phyloP scores from a whole-genome alignment of 2,797 vertebrate species.

The Chlorospingus semifuscus region DNA sequence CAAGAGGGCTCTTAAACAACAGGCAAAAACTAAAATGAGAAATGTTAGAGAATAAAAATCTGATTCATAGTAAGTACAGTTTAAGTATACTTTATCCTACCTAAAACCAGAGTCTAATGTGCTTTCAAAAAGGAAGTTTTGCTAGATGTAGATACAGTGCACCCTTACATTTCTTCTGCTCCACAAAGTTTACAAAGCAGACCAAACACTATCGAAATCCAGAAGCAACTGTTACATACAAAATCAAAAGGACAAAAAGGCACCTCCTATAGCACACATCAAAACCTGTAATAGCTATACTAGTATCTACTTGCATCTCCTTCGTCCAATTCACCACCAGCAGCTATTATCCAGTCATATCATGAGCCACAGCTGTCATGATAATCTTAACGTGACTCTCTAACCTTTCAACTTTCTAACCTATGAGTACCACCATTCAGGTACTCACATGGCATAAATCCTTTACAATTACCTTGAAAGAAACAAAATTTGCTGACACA shows the following conservation, averaged over 20 bases:
- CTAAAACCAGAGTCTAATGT: neutral
- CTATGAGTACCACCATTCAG: neutral
- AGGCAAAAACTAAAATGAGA: constrained; percentile 20
- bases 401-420: neutral
- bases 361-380: neutral
- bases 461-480: neutral
- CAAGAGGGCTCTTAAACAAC: neutral
- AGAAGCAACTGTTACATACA: neutral
- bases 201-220: neutral
- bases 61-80: neutral
- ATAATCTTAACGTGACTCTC: neutral
- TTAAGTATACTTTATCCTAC: neutral
- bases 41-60: neutral
- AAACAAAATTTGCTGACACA: neutral
- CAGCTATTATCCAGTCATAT: neutral
- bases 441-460: neutral
- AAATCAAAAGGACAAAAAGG: neutral
- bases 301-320: neutral
- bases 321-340: neutral
- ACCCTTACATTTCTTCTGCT: neutral
- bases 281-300: neutral
- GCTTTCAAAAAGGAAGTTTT: neutral
- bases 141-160: neutral
- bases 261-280: neutral
- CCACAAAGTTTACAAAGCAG: neutral